phyloP scores from a whole-genome alignment of 2,113 vertebrate genomes.

The Hyaena hyaena region DNA sequence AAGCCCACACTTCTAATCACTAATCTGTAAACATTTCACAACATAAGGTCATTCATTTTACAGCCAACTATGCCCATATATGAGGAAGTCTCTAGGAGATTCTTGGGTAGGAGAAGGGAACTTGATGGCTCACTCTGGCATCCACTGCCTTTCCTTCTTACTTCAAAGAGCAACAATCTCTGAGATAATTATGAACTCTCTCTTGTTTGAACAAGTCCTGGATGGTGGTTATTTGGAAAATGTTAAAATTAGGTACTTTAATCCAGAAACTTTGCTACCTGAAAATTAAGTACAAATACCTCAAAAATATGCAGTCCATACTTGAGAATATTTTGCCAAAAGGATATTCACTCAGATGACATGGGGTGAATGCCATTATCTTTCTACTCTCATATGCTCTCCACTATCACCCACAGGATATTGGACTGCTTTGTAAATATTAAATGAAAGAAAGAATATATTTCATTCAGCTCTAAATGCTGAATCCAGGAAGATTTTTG shows the following conservation, averaged over 20 bases:
- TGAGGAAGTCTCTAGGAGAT: not conserved
- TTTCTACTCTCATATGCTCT: not conserved
- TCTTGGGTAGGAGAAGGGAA: not conserved
- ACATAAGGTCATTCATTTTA: not conserved
- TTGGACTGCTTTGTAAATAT: not conserved
- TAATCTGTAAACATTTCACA: not conserved
- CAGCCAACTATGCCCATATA: not conserved
- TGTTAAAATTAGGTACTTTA: not conserved
- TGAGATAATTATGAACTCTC: not conserved
- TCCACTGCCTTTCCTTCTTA: not conserved
- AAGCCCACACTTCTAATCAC: not conserved
- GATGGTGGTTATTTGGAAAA: slow-evolving; percentile 15
- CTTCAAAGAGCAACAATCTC: slow-evolving; percentile 25
- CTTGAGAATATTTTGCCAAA: not conserved
- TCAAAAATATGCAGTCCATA: not conserved
- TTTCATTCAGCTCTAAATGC: not conserved
- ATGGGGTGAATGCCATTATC: not conserved
- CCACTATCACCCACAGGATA: not conserved
- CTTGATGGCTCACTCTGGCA: not conserved
- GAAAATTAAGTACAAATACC: not conserved
- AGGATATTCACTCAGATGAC: not conserved
- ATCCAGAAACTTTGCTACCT: not conserved
- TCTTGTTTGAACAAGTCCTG: slow-evolving; percentile 15
- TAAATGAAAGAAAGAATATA: not conserved
- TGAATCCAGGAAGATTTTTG: not conserved